Evolutionary conservation across 2,113 vertebrate species (phyloP).

Genomic region (Pardalotus punctatus): DNA sequence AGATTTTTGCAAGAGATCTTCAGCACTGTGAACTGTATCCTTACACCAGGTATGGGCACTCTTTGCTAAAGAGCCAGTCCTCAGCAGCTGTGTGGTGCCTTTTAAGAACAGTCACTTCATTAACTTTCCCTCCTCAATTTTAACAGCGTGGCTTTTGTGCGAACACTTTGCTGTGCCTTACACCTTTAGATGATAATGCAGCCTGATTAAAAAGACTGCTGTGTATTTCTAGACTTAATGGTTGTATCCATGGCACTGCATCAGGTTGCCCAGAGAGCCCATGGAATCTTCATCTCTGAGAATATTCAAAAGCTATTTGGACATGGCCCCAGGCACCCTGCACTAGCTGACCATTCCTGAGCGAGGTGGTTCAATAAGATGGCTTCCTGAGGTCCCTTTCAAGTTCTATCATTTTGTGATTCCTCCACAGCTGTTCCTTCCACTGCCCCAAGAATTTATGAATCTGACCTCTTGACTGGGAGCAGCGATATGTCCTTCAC

Average conservation of each 20-base stretch:
- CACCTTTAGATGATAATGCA: not conserved
- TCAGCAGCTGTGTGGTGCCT: not conserved
- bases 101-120: not conserved
- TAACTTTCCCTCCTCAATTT: not conserved
- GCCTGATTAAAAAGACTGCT: not conserved
- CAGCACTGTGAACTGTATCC: constrained; percentile 54
- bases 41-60: constrained; percentile 64
- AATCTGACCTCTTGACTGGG: constrained; percentile 49
- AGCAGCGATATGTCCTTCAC: not conserved
- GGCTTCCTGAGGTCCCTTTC: not conserved
- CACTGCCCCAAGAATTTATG: constrained; percentile 54
- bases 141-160: not conserved
- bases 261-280: not conserved
- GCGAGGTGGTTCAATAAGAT: not conserved
- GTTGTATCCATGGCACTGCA: not conserved
- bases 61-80: not conserved
- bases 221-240: not conserved
- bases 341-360: not conserved
- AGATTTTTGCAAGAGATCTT: constrained; percentile 56
- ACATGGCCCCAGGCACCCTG: not conserved
- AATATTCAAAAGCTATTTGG: not conserved
- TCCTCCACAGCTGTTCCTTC: constrained; percentile 37
- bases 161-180: not conserved
- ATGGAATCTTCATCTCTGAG: not conserved
- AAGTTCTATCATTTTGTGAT: not conserved